Percentiles rank a stretch among this genome's conserved stretches.
Evolutionary conservation across 2,888 invertebrate species (phyloP).

Genomic region (Eupithecia vulgata): DNA sequence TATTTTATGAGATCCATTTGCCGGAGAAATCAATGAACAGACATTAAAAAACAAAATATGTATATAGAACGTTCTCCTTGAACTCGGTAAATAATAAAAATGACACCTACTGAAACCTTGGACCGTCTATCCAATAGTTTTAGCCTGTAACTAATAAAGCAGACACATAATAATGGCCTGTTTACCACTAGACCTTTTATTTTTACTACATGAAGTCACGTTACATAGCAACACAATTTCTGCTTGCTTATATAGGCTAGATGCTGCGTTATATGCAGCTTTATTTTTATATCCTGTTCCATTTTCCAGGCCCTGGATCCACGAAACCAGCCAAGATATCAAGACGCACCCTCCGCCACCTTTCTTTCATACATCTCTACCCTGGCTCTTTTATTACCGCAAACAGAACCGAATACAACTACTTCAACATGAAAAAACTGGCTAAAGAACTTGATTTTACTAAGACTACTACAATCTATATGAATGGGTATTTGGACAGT

Average conservation of each 20-base stretch:
- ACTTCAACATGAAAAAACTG: slow-evolving; percentile 8
- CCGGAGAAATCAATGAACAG: too few relatives aligned
- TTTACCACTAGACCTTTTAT: background rate
- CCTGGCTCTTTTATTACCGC: slow-evolving; percentile 29
- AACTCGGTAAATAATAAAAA: too few relatives aligned
- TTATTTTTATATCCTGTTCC: background rate
- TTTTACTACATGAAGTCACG: background rate
- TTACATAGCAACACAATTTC: background rate
- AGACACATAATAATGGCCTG: background rate
- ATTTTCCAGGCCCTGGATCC: slow-evolving; percentile 35
- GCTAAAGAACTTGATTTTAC: slow-evolving; percentile 9
- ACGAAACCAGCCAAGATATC: slow-evolving; percentile 37
- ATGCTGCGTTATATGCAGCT: background rate
- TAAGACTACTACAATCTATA: background rate
- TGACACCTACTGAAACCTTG: too few relatives aligned
- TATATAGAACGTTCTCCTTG: too few relatives aligned
- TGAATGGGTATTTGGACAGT: slow-evolving; percentile 15
- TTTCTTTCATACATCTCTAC: slow-evolving; percentile 25
- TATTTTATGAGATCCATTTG: too few relatives aligned
- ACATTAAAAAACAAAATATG: too few relatives aligned
- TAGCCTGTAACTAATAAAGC: background rate
- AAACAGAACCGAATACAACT: slow-evolving; percentile 43
- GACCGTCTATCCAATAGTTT: too few relatives aligned
- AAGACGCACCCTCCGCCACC: slow-evolving; percentile 22
- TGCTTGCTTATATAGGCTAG: background rate